Percentiles rank a stretch among this genome's conserved stretches.
Evolutionary conservation across 2,113 vertebrate genomes (phyloP).

Genomic region (Melanocharis versteri): DNA sequence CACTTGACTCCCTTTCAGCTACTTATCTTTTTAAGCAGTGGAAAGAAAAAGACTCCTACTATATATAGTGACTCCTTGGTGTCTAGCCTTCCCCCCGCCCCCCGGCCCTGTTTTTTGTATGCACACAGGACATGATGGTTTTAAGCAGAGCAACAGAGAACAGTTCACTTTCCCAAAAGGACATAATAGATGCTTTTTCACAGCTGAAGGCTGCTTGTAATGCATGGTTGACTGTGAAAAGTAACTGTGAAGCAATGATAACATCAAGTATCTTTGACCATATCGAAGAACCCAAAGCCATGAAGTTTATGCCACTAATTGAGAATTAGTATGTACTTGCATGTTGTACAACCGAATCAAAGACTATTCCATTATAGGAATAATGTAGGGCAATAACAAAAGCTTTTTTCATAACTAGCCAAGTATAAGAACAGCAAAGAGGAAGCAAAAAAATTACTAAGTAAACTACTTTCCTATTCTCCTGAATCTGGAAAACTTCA

Average conservation of each 20-base stretch:
- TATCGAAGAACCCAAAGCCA: background rate
- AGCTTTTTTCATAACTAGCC: background rate
- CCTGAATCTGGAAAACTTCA: background rate
- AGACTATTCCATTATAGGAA: background rate
- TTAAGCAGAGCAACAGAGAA: background rate
- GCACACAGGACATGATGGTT: background rate
- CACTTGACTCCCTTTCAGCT: constrained; percentile 58
- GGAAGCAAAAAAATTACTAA: background rate
- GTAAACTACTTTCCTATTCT: background rate
- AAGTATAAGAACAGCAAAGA: background rate
- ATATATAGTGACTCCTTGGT: constrained; percentile 69
- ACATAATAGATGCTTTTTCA: background rate
- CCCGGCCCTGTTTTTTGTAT: background rate
- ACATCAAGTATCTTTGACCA: background rate
- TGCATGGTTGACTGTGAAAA: background rate
- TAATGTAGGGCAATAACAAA: background rate
- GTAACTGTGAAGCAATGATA: background rate
- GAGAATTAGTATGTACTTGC: background rate
- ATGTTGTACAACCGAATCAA: background rate
- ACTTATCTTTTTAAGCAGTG: constrained; percentile 73
- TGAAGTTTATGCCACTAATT: background rate
- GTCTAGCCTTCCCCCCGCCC: background rate
- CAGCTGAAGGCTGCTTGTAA: background rate
- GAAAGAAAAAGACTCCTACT: constrained; percentile 46
- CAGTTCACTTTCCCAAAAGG: background rate